Conservation (phyloP, 2,888 invertebrate species). For the Nomada fabriciana region DNA sequence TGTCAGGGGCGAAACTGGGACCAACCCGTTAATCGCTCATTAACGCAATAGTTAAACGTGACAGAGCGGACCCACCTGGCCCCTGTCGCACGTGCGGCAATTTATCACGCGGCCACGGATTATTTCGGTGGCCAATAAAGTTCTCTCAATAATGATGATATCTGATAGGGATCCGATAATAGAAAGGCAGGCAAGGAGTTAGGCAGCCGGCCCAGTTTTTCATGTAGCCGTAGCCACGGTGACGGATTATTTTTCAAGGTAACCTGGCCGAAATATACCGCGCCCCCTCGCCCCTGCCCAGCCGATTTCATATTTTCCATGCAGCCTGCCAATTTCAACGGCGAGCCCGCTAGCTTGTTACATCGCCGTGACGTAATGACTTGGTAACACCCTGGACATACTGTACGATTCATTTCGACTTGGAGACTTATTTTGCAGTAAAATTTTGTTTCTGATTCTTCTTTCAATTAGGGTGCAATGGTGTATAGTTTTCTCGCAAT, state of each 20-base stretch:
- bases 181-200: conserved; percentile 57
- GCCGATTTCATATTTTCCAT: conserved; percentile 66
- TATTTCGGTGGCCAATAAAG: conserved; percentile 56
- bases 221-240: conserved; percentile 56
- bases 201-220: conserved; percentile 71
- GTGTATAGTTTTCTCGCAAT: too few relatives aligned
- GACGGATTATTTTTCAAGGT: conserved; percentile 75
- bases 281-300: conserved; percentile 32
- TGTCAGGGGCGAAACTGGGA: too few relatives aligned
- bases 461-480: too few relatives aligned
- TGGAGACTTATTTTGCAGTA: too few relatives aligned
- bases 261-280: conserved; percentile 69
- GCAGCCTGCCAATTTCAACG: conserved; percentile 56
- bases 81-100: conserved; percentile 48
- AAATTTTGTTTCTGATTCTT: too few relatives aligned
- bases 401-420: neutral
- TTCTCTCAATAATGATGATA: conserved; percentile 58
- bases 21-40: conserved; percentile 56
- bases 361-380: conserved; percentile 49
- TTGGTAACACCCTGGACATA: conserved; percentile 24
- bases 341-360: conserved; percentile 47
- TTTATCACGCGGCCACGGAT: conserved; percentile 40
- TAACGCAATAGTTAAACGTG: conserved; percentile 61
- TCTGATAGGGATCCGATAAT: conserved; percentile 66
- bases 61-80: conserved; percentile 30